These are phyloP conservation scores for Meloe dianella DNA, from an alignment of 2,888 invertebrate genomes.

Conservation along the genomic window DNA sequence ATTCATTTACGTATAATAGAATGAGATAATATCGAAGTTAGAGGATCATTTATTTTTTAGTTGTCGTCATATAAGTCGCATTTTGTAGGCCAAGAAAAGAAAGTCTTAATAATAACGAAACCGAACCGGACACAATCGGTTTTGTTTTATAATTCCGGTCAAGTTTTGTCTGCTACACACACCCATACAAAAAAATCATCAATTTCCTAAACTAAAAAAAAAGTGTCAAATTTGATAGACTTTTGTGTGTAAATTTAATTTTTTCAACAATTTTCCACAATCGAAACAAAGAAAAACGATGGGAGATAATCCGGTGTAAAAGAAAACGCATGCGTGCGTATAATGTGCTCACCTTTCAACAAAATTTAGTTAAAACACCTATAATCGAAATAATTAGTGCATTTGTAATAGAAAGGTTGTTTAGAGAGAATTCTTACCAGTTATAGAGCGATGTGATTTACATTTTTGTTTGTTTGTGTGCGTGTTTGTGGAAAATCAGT, in stretches of 20 bases:
- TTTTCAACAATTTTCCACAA: background rate
- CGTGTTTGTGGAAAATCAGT: conserved; percentile 22
- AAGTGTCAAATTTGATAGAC: background rate
- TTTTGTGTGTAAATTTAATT: background rate
- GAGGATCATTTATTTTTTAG: no score
- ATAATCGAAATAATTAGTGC: background rate
- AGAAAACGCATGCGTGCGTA: conserved; percentile 14
- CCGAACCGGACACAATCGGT: no score
- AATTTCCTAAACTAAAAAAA: background rate
- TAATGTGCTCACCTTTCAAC: conserved; percentile 3
- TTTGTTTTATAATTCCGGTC: background rate
- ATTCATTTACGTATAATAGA: no score
- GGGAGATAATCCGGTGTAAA: background rate
- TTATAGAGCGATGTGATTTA: background rate
- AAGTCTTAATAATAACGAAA: background rate
- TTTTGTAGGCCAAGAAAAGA: conserved; percentile 3
- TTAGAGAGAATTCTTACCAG: background rate
- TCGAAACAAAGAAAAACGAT: no score
- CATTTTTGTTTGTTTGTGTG: background rate
- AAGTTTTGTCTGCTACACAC: background rate
- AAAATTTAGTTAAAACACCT: background rate
- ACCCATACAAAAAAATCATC: background rate
- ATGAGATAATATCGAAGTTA: no score
- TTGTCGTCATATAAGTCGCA: no score
- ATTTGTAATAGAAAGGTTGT: background rate